Conservation (phyloP, 2,888 invertebrate species). For the Petrophora chlorosata region DNA sequence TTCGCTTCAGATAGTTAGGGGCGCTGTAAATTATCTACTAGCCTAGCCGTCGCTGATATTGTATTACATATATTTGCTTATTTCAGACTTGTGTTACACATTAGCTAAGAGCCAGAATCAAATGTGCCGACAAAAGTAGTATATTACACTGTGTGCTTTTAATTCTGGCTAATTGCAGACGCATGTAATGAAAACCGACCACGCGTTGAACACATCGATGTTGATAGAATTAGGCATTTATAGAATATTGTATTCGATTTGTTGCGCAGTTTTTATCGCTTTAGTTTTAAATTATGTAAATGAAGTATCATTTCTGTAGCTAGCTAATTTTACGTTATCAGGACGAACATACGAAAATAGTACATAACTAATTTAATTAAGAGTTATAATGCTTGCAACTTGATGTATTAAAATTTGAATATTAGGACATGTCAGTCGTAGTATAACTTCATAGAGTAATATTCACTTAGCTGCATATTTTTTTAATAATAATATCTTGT, state of each 20-base stretch:
- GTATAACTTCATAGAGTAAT: constrained; percentile 28
- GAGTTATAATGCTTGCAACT: constrained; percentile 21
- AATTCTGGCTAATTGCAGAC: constrained; percentile 32
- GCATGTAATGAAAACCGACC: constrained; percentile 27
- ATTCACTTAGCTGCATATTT: constrained; percentile 29
- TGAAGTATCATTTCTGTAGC: constrained; percentile 20
- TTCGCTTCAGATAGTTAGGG: constrained; percentile 60
- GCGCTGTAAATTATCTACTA: constrained; percentile 58
- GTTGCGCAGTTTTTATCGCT: constrained; percentile 23
- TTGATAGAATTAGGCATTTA: constrained; percentile 25
- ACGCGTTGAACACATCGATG: constrained; percentile 15
- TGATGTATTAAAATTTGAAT: constrained; percentile 15
- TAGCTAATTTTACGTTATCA: constrained; percentile 8
- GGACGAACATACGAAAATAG: constrained; percentile 7
- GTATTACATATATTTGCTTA: constrained; percentile 48
- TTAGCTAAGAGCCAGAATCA: constrained; percentile 45
- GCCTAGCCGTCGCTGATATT: constrained; percentile 56
- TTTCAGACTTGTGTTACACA: constrained; percentile 37
- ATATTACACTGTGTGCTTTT: constrained; percentile 32
- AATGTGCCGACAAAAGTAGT: constrained; percentile 38
- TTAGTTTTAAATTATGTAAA: constrained; percentile 17
- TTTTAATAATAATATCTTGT: constrained; percentile 10
- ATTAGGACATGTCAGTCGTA: constrained; percentile 17
- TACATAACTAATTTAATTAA: constrained; percentile 9
- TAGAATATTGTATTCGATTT: constrained; percentile 15